Base-by-base conservation (phyloP, 1,140 invertebrate genomes). In the Dufourea novaeangliae region DNA sequence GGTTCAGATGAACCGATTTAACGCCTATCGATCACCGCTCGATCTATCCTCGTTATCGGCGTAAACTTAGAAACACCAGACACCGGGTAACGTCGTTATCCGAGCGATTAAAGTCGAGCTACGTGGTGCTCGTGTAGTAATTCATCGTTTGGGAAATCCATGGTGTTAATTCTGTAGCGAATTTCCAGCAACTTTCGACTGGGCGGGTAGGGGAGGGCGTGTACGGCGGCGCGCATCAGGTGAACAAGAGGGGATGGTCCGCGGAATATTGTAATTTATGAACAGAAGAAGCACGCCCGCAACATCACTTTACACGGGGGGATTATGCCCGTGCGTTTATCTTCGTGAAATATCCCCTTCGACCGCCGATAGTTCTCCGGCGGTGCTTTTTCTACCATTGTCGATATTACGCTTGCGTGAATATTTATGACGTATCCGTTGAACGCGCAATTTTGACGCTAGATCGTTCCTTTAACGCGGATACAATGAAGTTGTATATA, bases 101-200 rank as follows among this genome's bases (percentile, higher is more conserved):
- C 62, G 62, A 2, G 52, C 73, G 67, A 81, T 83, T 81, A 81
- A 81, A 57, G 59, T 46, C 20, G 37, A 76, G 34, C 20, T 37
- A 37, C 32, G 52, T n/a, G n/a, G n/a, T n/a, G n/a, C n/a, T 34
- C 32, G 57, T n/a, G 66, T 57, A 66, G 73, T 83, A 83, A 83
- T 57, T 83, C 80, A 81, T 83, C 73, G 54, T 83, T 83, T 77
- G 25, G 39, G n/a, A 81, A 77, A 71, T 77, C 80, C 73, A 32
- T 12, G 66, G 79, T 56, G 62, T 71, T 81, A 81, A 83, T 83
- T 81, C 41, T 37, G 54, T 77, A 77, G 81, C 61, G 62, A 81
- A 83, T 83, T 77, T 81, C 39, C 29, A 12, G 61, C 44, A 76
- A 67, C 59, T 73, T 69, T 67, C 32, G 41, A 37, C 20, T 5